Evolutionary conservation across 92 coral and sea anemone species (phyloP).

Genomic region (Paramuricea clavata): DNA sequence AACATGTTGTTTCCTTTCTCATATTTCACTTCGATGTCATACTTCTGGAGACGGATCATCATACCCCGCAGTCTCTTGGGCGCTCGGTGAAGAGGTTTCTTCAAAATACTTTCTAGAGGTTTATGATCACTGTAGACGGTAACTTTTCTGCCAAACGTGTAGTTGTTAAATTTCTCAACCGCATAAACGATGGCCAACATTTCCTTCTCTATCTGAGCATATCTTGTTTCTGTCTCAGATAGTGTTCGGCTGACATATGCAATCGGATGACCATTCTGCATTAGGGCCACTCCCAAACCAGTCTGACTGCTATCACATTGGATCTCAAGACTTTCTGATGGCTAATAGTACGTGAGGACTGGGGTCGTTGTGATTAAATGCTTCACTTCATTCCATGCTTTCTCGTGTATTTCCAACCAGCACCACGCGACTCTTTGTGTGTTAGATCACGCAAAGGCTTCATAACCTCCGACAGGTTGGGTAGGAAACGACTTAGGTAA

Average conservation of each 20-base stretch:
- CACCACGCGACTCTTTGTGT: constrained; percentile 6
- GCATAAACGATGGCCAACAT: constrained; percentile 58
- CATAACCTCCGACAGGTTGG: constrained; percentile 47
- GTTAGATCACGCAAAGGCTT: constrained; percentile 49
- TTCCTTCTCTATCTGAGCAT: constrained; percentile 47
- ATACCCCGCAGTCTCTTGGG: constrained; percentile 39
- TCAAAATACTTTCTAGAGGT: constrained; percentile 11
- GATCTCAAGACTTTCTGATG: constrained; percentile 54
- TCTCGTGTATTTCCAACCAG: constrained; percentile 38
- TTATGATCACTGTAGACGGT: constrained; percentile 26
- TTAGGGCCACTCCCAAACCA: constrained; percentile 67
- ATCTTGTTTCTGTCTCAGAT: constrained; percentile 35
- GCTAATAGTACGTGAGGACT: constrained; percentile 57
- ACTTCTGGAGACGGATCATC: constrained; percentile 60
- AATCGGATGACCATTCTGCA: constrained; percentile 53
- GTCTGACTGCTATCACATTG: constrained; percentile 68
- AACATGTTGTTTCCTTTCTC: constrained; percentile 59
- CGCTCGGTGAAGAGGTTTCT: constrained; percentile 37
- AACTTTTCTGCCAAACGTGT: constrained; percentile 51
- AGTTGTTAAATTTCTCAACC: constrained; percentile 25
- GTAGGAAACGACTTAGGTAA: neutral
- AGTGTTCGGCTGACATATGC: constrained; percentile 54
- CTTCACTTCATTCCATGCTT: constrained; percentile 43
- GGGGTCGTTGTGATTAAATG: constrained; percentile 51
- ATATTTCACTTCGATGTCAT: constrained; percentile 58